These are phyloP conservation scores for Pyrrhosoma nymphula DNA, from an alignment of 2,888 invertebrate species.

Conservation along the genomic window DNA sequence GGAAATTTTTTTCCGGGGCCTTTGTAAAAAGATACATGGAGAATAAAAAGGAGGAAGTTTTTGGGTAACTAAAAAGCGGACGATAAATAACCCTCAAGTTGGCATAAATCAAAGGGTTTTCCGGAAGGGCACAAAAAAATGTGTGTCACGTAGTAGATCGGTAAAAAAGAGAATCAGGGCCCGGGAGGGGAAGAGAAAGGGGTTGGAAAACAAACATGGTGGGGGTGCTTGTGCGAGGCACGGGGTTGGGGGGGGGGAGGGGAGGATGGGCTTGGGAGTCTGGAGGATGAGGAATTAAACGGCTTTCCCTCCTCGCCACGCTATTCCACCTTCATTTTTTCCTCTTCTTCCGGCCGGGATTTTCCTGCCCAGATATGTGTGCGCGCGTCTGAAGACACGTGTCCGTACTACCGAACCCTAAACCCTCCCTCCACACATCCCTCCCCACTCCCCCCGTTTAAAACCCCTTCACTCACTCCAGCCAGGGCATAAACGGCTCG, in stretches of 20 bases:
- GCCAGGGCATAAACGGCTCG: background rate
- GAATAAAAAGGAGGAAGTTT: background rate
- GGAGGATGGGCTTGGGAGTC: no score
- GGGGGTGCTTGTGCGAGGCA: background rate
- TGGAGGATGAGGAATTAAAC: constrained; percentile 24
- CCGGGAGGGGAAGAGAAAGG: background rate
- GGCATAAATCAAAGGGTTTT: constrained; percentile 3
- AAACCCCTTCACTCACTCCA: background rate
- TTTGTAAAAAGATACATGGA: background rate
- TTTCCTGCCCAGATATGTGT: background rate
- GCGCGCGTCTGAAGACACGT: constrained; percentile 21
- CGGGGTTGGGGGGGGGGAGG: background rate
- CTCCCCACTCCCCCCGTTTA: background rate
- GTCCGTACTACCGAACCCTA: background rate
- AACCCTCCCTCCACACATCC: background rate
- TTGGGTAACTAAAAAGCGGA: background rate
- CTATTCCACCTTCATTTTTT: background rate
- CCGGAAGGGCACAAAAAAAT: background rate
- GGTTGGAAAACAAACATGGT: background rate
- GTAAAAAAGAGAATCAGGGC: background rate
- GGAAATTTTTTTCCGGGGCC: background rate
- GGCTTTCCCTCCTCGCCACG: background rate
- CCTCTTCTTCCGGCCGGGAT: background rate
- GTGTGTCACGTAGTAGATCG: constrained; percentile 18
- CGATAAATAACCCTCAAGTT: constrained; percentile 1